phyloP scores from a whole-genome alignment of 1,140 invertebrate species.

The Calephelis nemesis region DNA sequence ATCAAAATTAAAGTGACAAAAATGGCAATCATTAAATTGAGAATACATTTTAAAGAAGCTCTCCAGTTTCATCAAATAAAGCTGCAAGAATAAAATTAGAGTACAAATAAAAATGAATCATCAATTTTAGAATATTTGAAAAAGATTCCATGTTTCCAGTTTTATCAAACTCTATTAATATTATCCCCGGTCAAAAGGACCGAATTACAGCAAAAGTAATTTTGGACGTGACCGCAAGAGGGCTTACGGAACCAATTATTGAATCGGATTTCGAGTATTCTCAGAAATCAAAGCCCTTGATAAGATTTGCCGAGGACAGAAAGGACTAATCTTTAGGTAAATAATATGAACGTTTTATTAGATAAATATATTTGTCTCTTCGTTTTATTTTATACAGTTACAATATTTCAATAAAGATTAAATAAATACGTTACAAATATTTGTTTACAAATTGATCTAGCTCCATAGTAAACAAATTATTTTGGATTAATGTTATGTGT shows the following conservation, averaged over 20 bases:
- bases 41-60: too few species aligned
- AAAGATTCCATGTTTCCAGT: not conserved
- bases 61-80: too few species aligned
- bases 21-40: too few species aligned
- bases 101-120: not conserved
- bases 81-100: too few species aligned
- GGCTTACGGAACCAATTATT: constrained; percentile 25
- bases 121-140: not conserved
- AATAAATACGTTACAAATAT: too few species aligned
- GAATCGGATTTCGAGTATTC: constrained; percentile 15
- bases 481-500: too few species aligned
- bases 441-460: too few species aligned
- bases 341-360: constrained; percentile 9
- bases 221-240: constrained; percentile 23
- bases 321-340: constrained; percentile 4
- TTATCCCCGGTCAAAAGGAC: constrained; percentile 19
- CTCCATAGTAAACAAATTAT: too few species aligned
- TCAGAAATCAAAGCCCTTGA: constrained; percentile 12
- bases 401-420: too few species aligned
- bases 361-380: not conserved
- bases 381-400: too few species aligned
- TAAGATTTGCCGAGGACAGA: constrained; percentile 1
- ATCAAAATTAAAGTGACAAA: too few species aligned
- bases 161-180: constrained; percentile 14
- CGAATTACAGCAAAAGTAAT: constrained; percentile 16